A percentile compares a stretch with the other conserved stretches of the same genome.
phyloP scores from a whole-genome alignment of 2,888 invertebrate species.

The Plutella xylostella region DNA sequence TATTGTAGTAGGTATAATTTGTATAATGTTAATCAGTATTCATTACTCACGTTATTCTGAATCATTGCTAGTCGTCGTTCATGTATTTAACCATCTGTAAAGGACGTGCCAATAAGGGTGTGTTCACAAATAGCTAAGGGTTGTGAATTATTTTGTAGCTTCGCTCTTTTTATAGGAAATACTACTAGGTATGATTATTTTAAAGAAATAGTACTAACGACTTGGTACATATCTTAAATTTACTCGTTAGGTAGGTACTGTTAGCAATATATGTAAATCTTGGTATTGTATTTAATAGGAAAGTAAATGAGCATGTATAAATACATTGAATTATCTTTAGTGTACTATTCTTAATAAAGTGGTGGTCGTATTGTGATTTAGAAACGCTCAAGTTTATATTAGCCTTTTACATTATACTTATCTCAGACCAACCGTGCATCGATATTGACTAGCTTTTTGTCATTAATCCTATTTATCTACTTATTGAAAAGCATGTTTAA shows the following conservation, averaged over 20 bases:
- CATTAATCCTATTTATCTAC: neutral
- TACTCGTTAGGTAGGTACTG: constrained; percentile 29
- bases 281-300: constrained; percentile 5
- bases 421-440: constrained; percentile 39
- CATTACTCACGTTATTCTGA: too few relatives aligned
- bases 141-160: constrained; percentile 43
- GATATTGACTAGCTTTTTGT: constrained; percentile 2
- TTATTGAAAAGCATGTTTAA: neutral
- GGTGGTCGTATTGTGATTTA: constrained; percentile 25
- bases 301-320: too few relatives aligned
- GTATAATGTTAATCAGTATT: too few relatives aligned
- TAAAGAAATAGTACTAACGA: neutral
- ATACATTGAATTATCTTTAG: neutral
- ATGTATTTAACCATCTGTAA: constrained; percentile 22
- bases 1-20: too few relatives aligned
- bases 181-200: constrained; percentile 4
- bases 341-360: neutral
- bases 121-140: constrained; percentile 30
- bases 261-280: too few relatives aligned
- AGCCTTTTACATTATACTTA: constrained; percentile 31
- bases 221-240: constrained; percentile 43
- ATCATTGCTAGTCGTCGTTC: constrained; percentile 17
- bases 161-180: constrained; percentile 22
- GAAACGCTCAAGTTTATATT: constrained; percentile 45
- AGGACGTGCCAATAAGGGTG: constrained; percentile 27